Base-by-base conservation (phyloP, 92 coral and sea anemone genomes). In the Galaxea fascicularis region DNA sequence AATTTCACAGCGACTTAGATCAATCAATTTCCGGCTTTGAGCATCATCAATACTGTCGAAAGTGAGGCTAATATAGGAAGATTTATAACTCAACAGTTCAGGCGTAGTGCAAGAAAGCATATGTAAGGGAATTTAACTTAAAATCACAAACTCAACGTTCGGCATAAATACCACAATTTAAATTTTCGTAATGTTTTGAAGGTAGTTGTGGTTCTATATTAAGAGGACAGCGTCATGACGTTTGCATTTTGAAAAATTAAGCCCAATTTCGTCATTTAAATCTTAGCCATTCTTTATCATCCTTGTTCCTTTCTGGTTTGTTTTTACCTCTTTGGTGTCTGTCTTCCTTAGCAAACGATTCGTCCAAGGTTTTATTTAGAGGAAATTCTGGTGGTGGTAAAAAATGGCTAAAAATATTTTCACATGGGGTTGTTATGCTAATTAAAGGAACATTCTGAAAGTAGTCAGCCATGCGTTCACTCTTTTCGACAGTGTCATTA, bases 1-100 rank as follows among this genome's bases (percentile, higher is more conserved):
- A 45, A 28, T 27, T 71, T 71, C 25, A 27, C 76, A 39, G 44
- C 76, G 76, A 11, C 39, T 71, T 27, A 31, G 54, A 53, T 28
- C 76, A 20, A 45, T 35, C 20, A 24, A 26, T 24, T 27, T 71
- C 17, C 26, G 22, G 8, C 76, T 24, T n/a, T n/a, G 25, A 20
- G 51, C 26, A 71, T n/a, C 76, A 39, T 24, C 54, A 71, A 53
- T 53, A 53, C 58, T 53, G 0, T 53, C 58, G 58, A 9, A 14
- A 53, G 58, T 53, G 58, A 53, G 9, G 58, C 58, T 17, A 53
- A 53, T 53, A 53, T 53, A 2, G 41, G 41, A 35, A 6, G 41
- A 35, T 35, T n/a, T n/a, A 35, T 35, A 35, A 35, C 41, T 35
- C 41, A 35, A 35, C 41, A 35, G 41, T 35, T 35, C 41, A 35